Percentiles rank a stretch among this genome's conserved stretches.
Conservation (phyloP, 2,113 vertebrate genomes). For the Cromileptes altivelis region DNA sequence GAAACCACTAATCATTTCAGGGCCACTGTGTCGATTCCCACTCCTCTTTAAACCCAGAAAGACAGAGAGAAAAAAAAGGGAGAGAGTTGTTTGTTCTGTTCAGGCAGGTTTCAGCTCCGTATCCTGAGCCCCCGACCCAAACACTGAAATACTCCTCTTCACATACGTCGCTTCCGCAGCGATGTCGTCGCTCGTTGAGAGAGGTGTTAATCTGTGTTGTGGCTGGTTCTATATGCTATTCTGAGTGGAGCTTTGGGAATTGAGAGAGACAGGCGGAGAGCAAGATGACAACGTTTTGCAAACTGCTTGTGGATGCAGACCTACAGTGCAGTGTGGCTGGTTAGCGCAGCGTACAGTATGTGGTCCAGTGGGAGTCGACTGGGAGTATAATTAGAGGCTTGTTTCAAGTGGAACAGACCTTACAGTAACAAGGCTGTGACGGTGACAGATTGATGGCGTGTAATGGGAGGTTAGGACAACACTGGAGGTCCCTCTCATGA, state of each 20-base stretch:
- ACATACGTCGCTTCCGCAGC: background rate
- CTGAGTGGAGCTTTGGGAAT: constrained; percentile 44
- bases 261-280: constrained; percentile 14
- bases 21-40: constrained; percentile 65
- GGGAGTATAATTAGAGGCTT: constrained; percentile 82
- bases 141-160: background rate
- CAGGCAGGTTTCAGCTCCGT: background rate
- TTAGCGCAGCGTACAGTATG: constrained; percentile 68
- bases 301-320: constrained; percentile 45
- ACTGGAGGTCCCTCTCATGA: constrained; percentile 77
- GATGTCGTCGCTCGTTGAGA: constrained; percentile 10
- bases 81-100: constrained; percentile 20
- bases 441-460: constrained; percentile 79
- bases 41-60: background rate
- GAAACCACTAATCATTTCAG: constrained; percentile 75
- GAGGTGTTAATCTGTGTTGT: constrained; percentile 45
- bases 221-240: constrained; percentile 33
- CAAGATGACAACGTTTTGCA: constrained; percentile 30
- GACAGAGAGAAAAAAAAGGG: background rate
- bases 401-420: constrained; percentile 72
- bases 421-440: constrained; percentile 76
- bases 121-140: background rate
- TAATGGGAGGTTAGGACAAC: constrained; percentile 75
- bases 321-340: constrained; percentile 65
- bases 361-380: constrained; percentile 79